A percentile compares a stretch with the other conserved stretches of the same genome.
These are phyloP conservation scores for Thymelicus sylvestris DNA, from an alignment of 2,888 invertebrate species.

Conservation along the genomic window DNA sequence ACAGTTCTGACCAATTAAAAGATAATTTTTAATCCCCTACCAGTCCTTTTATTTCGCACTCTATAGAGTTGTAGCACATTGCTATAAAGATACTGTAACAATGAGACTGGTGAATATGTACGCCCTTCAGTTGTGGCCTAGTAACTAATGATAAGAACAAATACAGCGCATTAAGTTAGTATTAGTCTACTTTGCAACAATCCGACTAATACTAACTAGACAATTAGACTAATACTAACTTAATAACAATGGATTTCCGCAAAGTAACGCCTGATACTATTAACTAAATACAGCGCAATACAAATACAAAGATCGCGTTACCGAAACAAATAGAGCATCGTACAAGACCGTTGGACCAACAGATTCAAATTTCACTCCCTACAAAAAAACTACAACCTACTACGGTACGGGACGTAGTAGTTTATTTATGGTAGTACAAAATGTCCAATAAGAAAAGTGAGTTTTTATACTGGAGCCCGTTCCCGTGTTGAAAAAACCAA, in stretches of 20 bases:
- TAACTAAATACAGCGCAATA: slow-evolving; percentile 53
- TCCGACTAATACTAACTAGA: no score
- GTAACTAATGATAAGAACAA: slow-evolving; percentile 68
- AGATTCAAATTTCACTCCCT: slow-evolving; percentile 67
- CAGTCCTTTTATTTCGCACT: slow-evolving; percentile 21
- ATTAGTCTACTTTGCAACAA: no score
- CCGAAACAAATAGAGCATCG: slow-evolving; percentile 42
- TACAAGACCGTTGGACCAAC: slow-evolving; percentile 67
- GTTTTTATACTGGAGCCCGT: slow-evolving; percentile 56
- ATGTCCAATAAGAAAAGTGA: slow-evolving; percentile 69
- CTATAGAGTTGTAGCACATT: slow-evolving; percentile 8
- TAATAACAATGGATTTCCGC: no score
- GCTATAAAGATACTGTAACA: slow-evolving; percentile 7
- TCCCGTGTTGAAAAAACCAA: slow-evolving; percentile 72
- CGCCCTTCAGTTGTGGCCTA: slow-evolving; percentile 64
- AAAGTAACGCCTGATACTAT: no score
- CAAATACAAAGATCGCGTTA: slow-evolving; percentile 38
- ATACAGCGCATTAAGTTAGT: slow-evolving; percentile 55
- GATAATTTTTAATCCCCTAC: slow-evolving; percentile 57
- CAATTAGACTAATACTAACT: no score
- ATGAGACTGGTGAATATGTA: slow-evolving; percentile 53
- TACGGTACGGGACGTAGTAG: slow-evolving; percentile 58
- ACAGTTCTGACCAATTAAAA: slow-evolving; percentile 79
- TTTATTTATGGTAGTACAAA: slow-evolving; percentile 77
- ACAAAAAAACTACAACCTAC: slow-evolving; percentile 52